Conservation (phyloP, 1,140 invertebrate species). For the Drosophila ironensis region DNA sequence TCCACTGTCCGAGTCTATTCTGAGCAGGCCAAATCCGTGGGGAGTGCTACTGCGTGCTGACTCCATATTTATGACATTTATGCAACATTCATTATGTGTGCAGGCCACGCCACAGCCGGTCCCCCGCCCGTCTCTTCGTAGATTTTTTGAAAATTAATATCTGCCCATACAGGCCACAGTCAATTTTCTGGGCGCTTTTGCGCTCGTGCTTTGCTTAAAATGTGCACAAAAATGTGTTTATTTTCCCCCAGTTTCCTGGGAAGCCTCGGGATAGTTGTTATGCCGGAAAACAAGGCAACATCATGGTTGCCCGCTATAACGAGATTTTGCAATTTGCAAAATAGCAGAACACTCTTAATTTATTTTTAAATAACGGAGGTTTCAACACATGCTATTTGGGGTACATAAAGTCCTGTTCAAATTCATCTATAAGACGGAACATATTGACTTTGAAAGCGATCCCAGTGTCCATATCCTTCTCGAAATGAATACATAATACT, state of each 20-base stretch:
- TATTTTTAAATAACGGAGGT: too few species aligned
- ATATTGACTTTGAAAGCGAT: too few species aligned
- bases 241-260: too few species aligned
- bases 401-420: too few species aligned
- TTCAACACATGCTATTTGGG: too few species aligned
- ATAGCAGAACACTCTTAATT: too few species aligned
- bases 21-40: constrained; percentile 3
- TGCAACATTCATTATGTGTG: constrained; percentile 68
- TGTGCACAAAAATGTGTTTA: constrained; percentile 16
- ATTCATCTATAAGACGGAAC: too few species aligned
- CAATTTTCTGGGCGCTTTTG: constrained; percentile 20
- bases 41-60: constrained; percentile 43
- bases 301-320: background rate
- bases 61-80: constrained; percentile 49
- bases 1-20: background rate
- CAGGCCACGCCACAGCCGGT: constrained; percentile 14
- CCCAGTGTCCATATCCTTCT: background rate
- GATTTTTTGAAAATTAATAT: constrained; percentile 29
- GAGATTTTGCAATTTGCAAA: too few species aligned
- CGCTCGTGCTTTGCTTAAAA: constrained; percentile 2
- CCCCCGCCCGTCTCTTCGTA: background rate
- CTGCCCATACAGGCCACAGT: background rate
- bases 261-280: constrained; percentile 1
- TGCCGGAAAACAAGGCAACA: background rate
- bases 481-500: constrained; percentile 10